These are phyloP conservation scores for Seriola rivoliana DNA, from an alignment of 2,113 vertebrate genomes.

Conservation along the genomic window DNA sequence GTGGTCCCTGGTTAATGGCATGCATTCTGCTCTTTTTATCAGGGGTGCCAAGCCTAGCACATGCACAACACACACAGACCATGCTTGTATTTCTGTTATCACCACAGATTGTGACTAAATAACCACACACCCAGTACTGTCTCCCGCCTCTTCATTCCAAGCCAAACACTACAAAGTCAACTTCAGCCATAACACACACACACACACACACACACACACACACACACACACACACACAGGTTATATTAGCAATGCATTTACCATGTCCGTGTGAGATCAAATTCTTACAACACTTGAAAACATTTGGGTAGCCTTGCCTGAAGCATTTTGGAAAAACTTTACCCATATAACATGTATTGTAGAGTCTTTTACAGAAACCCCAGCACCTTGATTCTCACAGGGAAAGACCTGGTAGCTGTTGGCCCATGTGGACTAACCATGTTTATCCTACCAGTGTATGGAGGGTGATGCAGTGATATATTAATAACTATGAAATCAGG, in stretches of 20 bases:
- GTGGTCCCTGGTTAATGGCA: too few relatives aligned
- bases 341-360: not conserved
- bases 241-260: not conserved
- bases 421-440: not conserved
- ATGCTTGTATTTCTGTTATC: too few relatives aligned
- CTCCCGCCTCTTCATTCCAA: too few relatives aligned
- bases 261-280: not conserved
- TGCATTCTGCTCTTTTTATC: too few relatives aligned
- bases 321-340: not conserved
- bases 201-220: too few relatives aligned
- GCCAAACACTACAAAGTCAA: too few relatives aligned
- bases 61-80: too few relatives aligned
- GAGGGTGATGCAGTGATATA: not conserved
- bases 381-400: not conserved
- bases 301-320: not conserved
- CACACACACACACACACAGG: too few relatives aligned
- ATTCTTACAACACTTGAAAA: not conserved
- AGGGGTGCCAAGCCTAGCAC: too few relatives aligned
- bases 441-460: not conserved
- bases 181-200: too few relatives aligned
- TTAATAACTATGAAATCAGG: not conserved
- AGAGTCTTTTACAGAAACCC: not conserved
- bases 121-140: too few relatives aligned
- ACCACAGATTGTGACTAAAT: too few relatives aligned
- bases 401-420: not conserved